Evolutionary conservation across 2,888 invertebrate genomes (phyloP), one percentile per base, ranked within the genome.

Genomic region (Dioctria rufipes): DNA sequence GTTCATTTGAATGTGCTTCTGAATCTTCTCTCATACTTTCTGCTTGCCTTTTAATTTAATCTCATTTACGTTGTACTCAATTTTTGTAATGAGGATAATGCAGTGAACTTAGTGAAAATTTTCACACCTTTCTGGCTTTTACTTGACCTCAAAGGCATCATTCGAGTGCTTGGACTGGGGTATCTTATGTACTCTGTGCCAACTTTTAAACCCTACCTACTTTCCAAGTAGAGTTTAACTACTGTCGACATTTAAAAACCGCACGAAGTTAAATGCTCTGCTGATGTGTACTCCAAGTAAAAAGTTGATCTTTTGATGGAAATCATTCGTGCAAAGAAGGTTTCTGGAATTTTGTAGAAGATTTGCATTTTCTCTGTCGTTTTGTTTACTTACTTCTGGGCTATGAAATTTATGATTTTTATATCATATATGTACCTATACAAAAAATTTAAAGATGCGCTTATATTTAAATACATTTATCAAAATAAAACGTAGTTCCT

Each of bases 91-190:
- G 13, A 46, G 6, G 11, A 66, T 6, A 13, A 71, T 54, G 39
- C 37, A 71, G 4, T 5, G 51, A 4, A 40, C n/a, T 61, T 46
- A 43, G 75, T 61, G 75, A 75, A 75, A 75, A 60, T 61, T 61
- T 42, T 75, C 75, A 75, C 75, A 75, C 75, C 60, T 75, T 75
- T 75, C 75, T 61, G 40, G 9, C 46, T 75, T 61, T 25, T 75
- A 42, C 42, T n/a, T 61, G 75, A 75, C 75, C 75, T 75, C 37
- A 46, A 75, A 75, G 61, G 37, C 43, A 73, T 9, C 37, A 25
- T 58, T 75, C 40, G 11, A 37, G 60, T n/a, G 5, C 5, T 25
- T 9, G 25, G 25, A 25, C 25, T 25, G 25, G 25, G 25, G 2
- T 25, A 25, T 25, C 60, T 75, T 42, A 75, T 60, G 43, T 42